Evolutionary conservation across 1,140 invertebrate genomes (phyloP).

Genomic region (Drosophila varians): DNA sequence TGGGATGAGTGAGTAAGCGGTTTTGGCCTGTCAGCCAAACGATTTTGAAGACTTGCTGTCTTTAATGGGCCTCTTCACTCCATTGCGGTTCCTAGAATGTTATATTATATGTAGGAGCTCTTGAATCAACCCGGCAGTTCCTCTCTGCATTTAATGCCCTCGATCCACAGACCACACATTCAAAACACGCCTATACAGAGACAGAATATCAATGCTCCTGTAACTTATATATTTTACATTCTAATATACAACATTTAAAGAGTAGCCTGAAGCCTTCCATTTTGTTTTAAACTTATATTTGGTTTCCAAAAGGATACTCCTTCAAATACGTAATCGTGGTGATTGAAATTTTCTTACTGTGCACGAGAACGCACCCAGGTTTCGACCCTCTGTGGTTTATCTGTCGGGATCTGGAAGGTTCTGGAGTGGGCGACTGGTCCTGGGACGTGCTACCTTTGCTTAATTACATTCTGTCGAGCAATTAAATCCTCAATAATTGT

Average conservation of each 20-base stretch:
- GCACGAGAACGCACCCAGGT: conserved; percentile 4
- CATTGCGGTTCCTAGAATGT: conserved; percentile 9
- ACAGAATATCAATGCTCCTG: background rate
- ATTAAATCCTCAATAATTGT: conserved; percentile 82
- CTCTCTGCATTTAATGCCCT: conserved; percentile 48
- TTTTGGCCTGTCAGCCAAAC: conserved; percentile 10
- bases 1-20: conserved; percentile 8
- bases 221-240: background rate
- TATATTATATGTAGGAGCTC: conserved; percentile 6
- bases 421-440: background rate
- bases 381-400: conserved; percentile 60
- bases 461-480: conserved; percentile 80
- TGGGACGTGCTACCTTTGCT: conserved; percentile 72
- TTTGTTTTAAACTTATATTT: no score
- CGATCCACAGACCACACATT: conserved; percentile 28
- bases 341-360: background rate
- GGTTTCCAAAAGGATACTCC: no score
- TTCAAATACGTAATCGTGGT: no score
- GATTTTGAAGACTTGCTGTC: conserved; percentile 32
- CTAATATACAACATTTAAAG: background rate
- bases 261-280: background rate
- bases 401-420: conserved; percentile 16
- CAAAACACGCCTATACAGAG: conserved; percentile 10
- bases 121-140: conserved; percentile 15
- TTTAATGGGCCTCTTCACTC: conserved; percentile 52